Conservation (phyloP, 2,888 invertebrate genomes). For the Cyaniris semiargus region DNA sequence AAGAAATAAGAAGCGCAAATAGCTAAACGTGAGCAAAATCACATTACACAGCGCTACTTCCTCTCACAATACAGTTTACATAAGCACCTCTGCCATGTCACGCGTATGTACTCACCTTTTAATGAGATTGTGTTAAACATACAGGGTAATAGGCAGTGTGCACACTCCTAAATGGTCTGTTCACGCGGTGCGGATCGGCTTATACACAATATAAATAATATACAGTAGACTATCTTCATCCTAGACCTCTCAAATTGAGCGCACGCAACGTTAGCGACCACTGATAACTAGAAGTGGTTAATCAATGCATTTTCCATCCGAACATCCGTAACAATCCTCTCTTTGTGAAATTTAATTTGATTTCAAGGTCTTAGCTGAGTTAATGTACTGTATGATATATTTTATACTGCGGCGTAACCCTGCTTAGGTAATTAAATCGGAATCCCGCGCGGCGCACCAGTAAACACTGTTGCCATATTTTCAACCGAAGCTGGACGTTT, state of each 20-base stretch:
- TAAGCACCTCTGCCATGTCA: neutral
- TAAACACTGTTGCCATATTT: conserved; percentile 29
- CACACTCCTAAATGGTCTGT: conserved; percentile 39
- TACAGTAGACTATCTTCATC: neutral
- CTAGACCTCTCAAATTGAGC: no score
- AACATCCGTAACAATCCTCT: no score
- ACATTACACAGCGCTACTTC: conserved; percentile 40
- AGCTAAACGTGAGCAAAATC: conserved; percentile 23
- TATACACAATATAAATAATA: neutral
- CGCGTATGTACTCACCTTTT: conserved; percentile 36
- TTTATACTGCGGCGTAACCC: conserved; percentile 26
- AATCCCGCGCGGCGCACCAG: conserved; percentile 22
- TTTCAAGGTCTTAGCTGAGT: neutral
- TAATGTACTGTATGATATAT: neutral
- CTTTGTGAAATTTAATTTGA: no score
- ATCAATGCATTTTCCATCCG: no score
- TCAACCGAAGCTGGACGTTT: conserved; percentile 25
- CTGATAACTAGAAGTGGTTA: no score
- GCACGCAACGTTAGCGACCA: no score
- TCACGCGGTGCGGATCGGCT: conserved; percentile 33
- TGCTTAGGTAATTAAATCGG: conserved; percentile 31
- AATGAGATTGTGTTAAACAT: conserved; percentile 43
- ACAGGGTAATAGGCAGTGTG: conserved; percentile 40
- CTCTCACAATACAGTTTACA: conserved; percentile 29
- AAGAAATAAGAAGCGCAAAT: neutral